phyloP scores from a whole-genome alignment of 2,888 invertebrate species.

The Phengaris alcon region DNA sequence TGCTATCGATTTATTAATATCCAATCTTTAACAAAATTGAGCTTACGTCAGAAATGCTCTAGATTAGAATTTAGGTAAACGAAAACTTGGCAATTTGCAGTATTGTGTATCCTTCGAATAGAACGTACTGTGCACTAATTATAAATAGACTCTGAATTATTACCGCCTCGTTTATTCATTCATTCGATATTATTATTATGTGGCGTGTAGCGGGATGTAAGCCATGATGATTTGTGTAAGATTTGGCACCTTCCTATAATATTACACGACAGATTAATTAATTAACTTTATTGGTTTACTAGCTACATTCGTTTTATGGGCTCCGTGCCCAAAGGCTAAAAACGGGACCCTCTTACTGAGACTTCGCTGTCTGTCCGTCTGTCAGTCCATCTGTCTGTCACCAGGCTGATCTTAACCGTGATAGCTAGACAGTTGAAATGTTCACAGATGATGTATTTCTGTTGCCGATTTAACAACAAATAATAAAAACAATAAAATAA shows the following conservation, averaged over 20 bases:
- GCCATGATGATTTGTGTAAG: not conserved
- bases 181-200: not conserved
- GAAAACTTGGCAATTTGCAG: constrained; percentile 17
- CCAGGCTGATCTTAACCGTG: too few species aligned
- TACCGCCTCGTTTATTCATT: not conserved
- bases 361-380: too few species aligned
- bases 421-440: too few species aligned
- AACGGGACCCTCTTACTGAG: too few species aligned
- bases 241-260: not conserved
- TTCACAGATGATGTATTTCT: too few species aligned
- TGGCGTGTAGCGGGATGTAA: not conserved
- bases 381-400: too few species aligned
- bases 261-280: constrained; percentile 4
- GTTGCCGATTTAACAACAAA: too few species aligned
- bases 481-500: too few species aligned
- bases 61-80: constrained; percentile 11
- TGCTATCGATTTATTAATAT: too few species aligned
- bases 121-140: constrained; percentile 1
- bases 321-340: too few species aligned
- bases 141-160: constrained; percentile 17
- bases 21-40: not conserved
- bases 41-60: not conserved
- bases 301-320: too few species aligned
- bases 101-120: constrained; percentile 9
- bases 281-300: not conserved